These are phyloP conservation scores for Cardiocondyla obscurior DNA, from an alignment of 1,140 invertebrate species.

Conservation along the genomic window DNA sequence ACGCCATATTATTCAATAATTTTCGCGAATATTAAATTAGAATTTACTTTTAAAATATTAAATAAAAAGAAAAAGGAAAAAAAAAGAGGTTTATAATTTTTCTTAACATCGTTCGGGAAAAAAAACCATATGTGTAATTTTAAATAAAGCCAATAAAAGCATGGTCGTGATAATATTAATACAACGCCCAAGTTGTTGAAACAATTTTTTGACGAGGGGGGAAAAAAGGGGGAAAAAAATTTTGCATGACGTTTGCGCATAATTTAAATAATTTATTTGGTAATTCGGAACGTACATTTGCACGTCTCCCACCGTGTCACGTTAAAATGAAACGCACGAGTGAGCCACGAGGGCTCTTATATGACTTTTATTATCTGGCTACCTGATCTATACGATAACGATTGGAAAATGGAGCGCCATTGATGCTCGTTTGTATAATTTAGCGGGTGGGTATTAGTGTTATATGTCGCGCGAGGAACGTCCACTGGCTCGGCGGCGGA, in stretches of 20 bases:
- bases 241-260: neutral
- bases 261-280: slow-evolving; percentile 2
- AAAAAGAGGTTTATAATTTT: neutral
- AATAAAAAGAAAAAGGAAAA: too few species aligned
- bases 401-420: neutral
- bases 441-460: neutral
- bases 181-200: neutral
- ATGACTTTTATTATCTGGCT: neutral
- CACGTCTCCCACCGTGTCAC: neutral
- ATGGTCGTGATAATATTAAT: neutral
- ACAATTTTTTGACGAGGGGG: neutral
- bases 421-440: slow-evolving; percentile 22
- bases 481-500: neutral
- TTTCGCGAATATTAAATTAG: neutral
- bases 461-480: neutral
- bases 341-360: neutral
- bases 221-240: too few species aligned
- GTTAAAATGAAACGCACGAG: neutral
- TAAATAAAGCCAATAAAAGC: neutral
- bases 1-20: neutral
- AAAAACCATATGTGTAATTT: neutral
- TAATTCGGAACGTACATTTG: neutral
- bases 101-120: neutral
- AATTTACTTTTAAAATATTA: neutral
- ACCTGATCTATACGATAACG: neutral